Evolutionary conservation across 2,113 vertebrate genomes (phyloP), one percentile per base, ranked within the genome.

Genomic region (Chlamydotis undulata): DNA sequence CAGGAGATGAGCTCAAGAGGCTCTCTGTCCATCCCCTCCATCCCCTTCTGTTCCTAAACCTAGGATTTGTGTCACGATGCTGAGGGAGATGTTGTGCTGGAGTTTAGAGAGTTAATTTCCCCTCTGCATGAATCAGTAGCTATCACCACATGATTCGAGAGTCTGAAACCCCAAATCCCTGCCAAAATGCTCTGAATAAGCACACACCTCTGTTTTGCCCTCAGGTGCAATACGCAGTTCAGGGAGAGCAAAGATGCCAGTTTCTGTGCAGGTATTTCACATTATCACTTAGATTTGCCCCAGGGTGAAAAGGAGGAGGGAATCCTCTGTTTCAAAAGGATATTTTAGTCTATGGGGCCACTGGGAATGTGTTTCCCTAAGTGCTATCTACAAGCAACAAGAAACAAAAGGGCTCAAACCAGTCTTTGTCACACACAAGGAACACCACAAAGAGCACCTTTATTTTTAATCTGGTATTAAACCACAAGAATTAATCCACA

Each of bases 381-480:
- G 79, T 28, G 83, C 68, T 91, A 83, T 91, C 91, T 83, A 4
- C 79, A 25, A 94, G 91, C 82, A 57, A 41, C 9, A 21, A 78
- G 78, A 85, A 94, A 93, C 96, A 95, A 96, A 95, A 84, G 94
- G 68, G 56, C 77, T 96, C 87, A 52, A 85, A 65, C 53, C 52
- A 17, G 56, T 55, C 87, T 91, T 82, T 78, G 77, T 85, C 41
- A n/a, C 83, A 83, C 84, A 53, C 43, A 9, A 61, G 79, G 11
- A 25, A 7, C 47, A 39, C 55, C 81, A 80, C 84, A 94, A 96
- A 94, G 50, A 93, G 80, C 87, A 26, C 81, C 35, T 91, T 95
- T 93, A 90, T 92, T 96, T 96, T 95, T 93, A 94, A 95, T 83
- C 94, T 60, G 79, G 39, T 91, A 92, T 97, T 95, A 95, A 95